phyloP scores from a whole-genome alignment of 2,113 vertebrate species.

The Himantopus leucocephalus region DNA sequence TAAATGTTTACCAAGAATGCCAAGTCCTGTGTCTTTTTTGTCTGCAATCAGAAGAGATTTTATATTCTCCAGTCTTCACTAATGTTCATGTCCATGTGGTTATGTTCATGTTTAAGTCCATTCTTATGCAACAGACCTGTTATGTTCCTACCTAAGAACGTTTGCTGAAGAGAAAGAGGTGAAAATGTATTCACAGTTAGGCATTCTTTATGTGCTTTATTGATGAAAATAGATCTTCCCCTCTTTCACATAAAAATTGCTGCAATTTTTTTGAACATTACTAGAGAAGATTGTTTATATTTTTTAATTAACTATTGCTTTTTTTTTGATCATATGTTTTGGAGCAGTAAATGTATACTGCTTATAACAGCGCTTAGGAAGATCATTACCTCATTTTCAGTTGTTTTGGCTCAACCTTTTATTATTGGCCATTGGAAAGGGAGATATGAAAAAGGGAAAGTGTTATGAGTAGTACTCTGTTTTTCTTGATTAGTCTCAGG shows the following conservation, averaged over 20 bases:
- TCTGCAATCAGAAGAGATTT: not conserved
- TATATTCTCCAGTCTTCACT: not conserved
- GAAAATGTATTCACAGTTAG: not conserved
- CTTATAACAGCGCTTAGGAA: not conserved
- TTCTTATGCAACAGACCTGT: not conserved
- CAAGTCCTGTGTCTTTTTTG: not conserved
- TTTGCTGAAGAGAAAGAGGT: not conserved
- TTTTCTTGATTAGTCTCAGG: slow-evolving; percentile 68
- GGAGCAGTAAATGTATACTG: not conserved
- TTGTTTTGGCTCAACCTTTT: slow-evolving; percentile 51
- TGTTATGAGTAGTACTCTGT: not conserved
- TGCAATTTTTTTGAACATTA: not conserved
- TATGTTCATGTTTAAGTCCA: not conserved
- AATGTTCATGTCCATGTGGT: not conserved
- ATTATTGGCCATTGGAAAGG: not conserved
- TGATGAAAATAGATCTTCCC: not conserved
- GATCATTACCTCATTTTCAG: not conserved
- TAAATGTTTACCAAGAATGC: not conserved
- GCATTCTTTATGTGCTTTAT: not conserved
- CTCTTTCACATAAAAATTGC: not conserved
- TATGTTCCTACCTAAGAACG: not conserved
- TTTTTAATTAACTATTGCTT: not conserved
- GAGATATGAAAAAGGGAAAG: slow-evolving; percentile 6
- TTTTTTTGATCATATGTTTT: not conserved
- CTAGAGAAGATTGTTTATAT: not conserved